Conservation (phyloP, 2,888 invertebrate species). For the Diarsia mendica region DNA sequence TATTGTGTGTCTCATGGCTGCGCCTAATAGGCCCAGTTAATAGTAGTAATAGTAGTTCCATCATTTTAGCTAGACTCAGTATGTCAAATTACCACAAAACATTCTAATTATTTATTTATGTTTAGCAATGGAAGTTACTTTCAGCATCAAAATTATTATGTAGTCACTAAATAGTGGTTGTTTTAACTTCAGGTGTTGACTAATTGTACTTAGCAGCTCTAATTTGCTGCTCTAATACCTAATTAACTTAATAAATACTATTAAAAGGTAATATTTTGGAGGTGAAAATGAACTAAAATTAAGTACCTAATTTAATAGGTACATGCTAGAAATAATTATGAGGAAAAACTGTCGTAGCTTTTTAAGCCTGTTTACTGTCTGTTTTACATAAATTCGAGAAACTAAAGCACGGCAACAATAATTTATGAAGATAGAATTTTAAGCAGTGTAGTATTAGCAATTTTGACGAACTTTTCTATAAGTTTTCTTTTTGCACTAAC, state of each 20-base stretch:
- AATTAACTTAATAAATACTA: conserved; percentile 19
- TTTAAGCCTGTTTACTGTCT: background rate
- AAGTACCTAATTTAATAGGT: background rate
- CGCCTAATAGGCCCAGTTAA: no score
- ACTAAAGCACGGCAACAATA: background rate
- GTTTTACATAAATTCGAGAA: background rate
- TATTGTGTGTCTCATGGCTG: no score
- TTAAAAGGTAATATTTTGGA: background rate
- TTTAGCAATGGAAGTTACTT: background rate
- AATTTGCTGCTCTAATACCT: background rate
- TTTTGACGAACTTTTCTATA: background rate
- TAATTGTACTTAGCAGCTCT: background rate
- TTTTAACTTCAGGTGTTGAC: background rate
- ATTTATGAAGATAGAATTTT: background rate
- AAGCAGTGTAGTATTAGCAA: background rate
- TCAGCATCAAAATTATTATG: background rate
- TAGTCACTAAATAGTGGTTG: background rate
- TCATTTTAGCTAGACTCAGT: background rate
- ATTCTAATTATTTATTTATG: background rate
- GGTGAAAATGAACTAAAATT: background rate
- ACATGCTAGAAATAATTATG: background rate
- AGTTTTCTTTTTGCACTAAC: background rate
- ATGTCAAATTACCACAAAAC: background rate
- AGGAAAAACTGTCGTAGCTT: background rate
- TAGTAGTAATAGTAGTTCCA: no score